Percentiles rank a stretch among this genome's conserved stretches.
phyloP scores from a whole-genome alignment of 2,888 invertebrate genomes.

The Apeira syringaria region DNA sequence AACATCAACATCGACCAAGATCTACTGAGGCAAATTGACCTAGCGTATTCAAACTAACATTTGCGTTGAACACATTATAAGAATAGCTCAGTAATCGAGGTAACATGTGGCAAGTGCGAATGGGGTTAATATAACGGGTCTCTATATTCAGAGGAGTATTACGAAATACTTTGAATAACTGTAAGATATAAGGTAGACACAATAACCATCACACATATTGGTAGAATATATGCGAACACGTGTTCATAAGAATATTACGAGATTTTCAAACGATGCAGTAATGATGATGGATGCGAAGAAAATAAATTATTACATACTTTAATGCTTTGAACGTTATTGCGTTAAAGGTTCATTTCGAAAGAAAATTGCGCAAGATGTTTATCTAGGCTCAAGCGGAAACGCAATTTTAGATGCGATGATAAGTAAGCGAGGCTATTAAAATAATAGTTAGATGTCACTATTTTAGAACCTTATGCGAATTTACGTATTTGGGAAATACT shows the following conservation, averaged over 20 bases:
- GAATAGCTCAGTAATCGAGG: constrained; percentile 61
- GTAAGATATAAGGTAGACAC: constrained; percentile 26
- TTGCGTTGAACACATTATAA: constrained; percentile 57
- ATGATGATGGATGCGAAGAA: constrained; percentile 28
- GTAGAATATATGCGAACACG: background rate
- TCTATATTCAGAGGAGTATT: constrained; percentile 50
- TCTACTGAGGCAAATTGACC: constrained; percentile 52
- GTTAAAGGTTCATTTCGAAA: constrained; percentile 34
- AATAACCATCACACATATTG: constrained; percentile 18
- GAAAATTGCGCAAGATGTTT: constrained; percentile 30
- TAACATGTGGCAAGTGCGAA: constrained; percentile 65
- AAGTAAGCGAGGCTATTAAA: constrained; percentile 24
- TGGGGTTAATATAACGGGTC: constrained; percentile 67
- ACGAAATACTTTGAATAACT: constrained; percentile 48
- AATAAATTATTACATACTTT: constrained; percentile 28
- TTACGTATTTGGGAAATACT: too few species aligned
- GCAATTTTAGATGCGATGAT: constrained; percentile 28
- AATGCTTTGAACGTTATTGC: constrained; percentile 26
- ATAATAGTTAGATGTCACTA: too few species aligned
- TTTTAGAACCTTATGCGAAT: too few species aligned
- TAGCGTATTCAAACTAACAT: constrained; percentile 62
- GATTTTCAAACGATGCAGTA: constrained; percentile 12
- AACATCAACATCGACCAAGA: constrained; percentile 51
- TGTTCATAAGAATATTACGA: constrained; percentile 9
- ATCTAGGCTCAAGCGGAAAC: constrained; percentile 25